A percentile compares a stretch with the other conserved stretches of the same genome.
Conservation (phyloP, 2,797 vertebrate species). For the Toxotes lorentzi region DNA sequence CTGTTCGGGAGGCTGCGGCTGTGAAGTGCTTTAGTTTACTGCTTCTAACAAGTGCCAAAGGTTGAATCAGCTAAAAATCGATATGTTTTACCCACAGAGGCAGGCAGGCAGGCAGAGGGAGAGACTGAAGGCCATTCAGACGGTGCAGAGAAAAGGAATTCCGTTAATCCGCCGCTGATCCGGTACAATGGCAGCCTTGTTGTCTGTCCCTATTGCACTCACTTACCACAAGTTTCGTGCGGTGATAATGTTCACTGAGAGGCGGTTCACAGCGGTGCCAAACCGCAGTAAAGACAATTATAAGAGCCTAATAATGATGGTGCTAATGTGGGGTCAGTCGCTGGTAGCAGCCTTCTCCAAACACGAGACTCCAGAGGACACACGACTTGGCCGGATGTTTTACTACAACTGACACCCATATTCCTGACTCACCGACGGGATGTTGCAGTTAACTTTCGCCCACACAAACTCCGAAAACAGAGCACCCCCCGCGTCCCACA, state of each 20-base stretch:
- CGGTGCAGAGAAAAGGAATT: slow-evolving; percentile 85
- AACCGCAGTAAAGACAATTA: slow-evolving; percentile 6
- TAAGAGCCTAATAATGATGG: not conserved
- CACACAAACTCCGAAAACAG: slow-evolving; percentile 35
- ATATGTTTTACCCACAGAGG: slow-evolving; percentile 50
- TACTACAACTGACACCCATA: slow-evolving; percentile 37
- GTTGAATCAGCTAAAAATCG: slow-evolving; percentile 41
- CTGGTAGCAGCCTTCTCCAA: not conserved
- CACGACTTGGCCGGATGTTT: slow-evolving; percentile 43
- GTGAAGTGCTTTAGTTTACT: slow-evolving; percentile 3
- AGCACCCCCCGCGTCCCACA: not conserved
- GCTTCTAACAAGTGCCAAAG: slow-evolving; percentile 52
- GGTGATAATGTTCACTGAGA: slow-evolving; percentile 44
- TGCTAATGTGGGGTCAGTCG: not conserved
- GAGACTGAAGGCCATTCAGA: slow-evolving; percentile 82
- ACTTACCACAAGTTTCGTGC: slow-evolving; percentile 78
- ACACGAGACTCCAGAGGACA: slow-evolving; percentile 28
- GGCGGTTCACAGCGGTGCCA: slow-evolving; percentile 43
- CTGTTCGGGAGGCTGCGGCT: not conserved
- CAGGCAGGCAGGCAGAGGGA: slow-evolving; percentile 26
- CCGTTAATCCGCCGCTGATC: slow-evolving; percentile 88
- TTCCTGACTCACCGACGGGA: slow-evolving; percentile 26
- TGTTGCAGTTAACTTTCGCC: slow-evolving; percentile 63
- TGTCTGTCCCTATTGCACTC: slow-evolving; percentile 84
- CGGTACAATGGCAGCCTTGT: slow-evolving; percentile 89